These are phyloP conservation scores for Ophraella communa DNA, from an alignment of 2,888 invertebrate genomes.

Conservation along the genomic window DNA sequence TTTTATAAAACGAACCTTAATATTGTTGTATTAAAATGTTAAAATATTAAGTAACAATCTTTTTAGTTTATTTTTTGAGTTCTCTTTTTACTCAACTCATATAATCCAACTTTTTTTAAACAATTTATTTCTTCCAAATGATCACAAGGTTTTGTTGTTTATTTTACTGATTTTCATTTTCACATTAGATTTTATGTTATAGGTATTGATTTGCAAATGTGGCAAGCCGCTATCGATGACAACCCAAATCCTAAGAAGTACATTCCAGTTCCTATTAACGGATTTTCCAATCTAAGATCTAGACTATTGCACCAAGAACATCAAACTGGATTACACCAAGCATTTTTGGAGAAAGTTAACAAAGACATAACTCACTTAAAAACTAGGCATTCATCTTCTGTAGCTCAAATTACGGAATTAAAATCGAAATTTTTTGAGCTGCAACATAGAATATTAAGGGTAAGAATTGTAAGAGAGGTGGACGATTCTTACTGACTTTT, in stretches of 20 bases:
- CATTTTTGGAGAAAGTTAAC: conserved; percentile 79
- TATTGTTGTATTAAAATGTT: too few relatives aligned
- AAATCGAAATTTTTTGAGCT: conserved; percentile 81
- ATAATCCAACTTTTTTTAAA: too few relatives aligned
- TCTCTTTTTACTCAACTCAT: too few relatives aligned
- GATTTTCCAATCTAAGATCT: conserved; percentile 82
- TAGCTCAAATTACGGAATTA: conserved; percentile 82
- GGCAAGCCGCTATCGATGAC: conserved; percentile 95
- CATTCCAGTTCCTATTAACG: conserved; percentile 93
- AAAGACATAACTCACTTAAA: conserved; percentile 80
- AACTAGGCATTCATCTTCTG: conserved; percentile 80
- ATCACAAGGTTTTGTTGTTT: too few relatives aligned
- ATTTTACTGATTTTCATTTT: too few relatives aligned
- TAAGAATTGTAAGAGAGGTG: conserved; percentile 56
- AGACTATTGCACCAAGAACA: conserved; percentile 84
- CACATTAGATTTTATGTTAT: too few relatives aligned
- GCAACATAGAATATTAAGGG: conserved; percentile 83
- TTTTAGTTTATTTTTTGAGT: too few relatives aligned
- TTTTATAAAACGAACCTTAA: too few relatives aligned
- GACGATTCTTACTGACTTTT: too few relatives aligned
- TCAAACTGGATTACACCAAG: conserved; percentile 82
- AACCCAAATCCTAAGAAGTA: conserved; percentile 92
- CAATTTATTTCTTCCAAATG: too few relatives aligned
- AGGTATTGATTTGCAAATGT: conserved; percentile 91
- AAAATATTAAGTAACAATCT: too few relatives aligned